phyloP scores from a whole-genome alignment of 2,113 vertebrate genomes.

The Cyrtonyx montezumae region DNA sequence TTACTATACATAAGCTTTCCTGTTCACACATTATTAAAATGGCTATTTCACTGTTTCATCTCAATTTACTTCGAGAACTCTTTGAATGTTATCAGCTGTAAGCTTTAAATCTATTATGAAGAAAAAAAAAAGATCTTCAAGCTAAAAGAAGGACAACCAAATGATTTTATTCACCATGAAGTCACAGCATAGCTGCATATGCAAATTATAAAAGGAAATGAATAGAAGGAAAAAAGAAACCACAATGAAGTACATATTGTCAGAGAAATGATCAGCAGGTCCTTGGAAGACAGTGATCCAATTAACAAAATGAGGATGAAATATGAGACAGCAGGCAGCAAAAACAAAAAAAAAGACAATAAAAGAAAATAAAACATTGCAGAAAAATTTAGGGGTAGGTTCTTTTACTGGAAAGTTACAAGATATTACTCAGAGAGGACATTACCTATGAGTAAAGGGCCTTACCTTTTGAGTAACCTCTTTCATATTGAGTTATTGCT shows the following conservation, averaged over 20 bases:
- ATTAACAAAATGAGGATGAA: neutral
- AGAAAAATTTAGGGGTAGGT: neutral
- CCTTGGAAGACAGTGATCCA: neutral
- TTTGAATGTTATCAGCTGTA: neutral
- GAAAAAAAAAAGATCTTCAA: neutral
- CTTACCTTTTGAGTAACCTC: neutral
- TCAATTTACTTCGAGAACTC: neutral
- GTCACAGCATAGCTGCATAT: neutral
- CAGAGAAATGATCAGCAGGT: neutral
- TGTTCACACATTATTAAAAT: neutral
- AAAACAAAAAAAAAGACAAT: neutral
- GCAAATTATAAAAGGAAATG: neutral
- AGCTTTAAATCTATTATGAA: neutral
- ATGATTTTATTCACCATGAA: neutral
- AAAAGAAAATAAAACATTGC: neutral
- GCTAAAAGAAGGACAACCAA: neutral
- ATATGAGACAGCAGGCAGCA: neutral
- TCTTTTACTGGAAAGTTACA: neutral
- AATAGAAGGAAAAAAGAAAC: neutral
- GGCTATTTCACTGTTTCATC: neutral
- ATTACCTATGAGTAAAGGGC: neutral
- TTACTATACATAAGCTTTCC: neutral
- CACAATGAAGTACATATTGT: neutral
- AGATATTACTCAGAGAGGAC: neutral
- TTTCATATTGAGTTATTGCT: neutral